A percentile compares a stretch with the other conserved stretches of the same genome.
These are phyloP conservation scores for Leucoma salicis DNA, from an alignment of 2,888 invertebrate genomes.

Conservation along the genomic window DNA sequence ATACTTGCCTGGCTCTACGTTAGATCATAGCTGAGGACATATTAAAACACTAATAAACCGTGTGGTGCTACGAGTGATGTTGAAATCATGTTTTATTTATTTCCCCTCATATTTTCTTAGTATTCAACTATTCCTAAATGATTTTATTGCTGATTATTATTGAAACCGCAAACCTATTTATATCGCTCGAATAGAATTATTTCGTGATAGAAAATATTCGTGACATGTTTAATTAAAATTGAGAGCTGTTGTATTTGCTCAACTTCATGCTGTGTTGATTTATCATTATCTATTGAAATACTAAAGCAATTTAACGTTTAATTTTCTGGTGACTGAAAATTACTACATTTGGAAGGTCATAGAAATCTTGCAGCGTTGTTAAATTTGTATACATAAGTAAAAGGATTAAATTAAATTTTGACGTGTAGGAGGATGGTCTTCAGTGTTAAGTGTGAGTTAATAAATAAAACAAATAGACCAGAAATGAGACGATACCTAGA, in stretches of 20 bases:
- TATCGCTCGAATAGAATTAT: not conserved
- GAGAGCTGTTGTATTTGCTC: conserved; percentile 33
- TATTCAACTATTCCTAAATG: too few relatives aligned
- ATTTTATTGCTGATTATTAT: too few relatives aligned
- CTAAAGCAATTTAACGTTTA: conserved; percentile 34
- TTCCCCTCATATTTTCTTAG: not conserved
- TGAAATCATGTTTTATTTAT: not conserved
- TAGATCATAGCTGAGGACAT: too few relatives aligned
- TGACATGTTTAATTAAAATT: conserved; percentile 22
- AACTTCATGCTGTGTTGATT: conserved; percentile 48
- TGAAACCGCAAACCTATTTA: not conserved
- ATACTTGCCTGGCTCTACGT: too few relatives aligned
- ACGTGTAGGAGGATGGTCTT: too few relatives aligned
- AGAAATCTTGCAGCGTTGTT: conserved; percentile 27
- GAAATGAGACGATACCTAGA: too few relatives aligned
- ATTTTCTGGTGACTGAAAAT: conserved; percentile 41
- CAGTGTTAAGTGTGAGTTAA: too few relatives aligned
- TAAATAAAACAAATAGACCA: too few relatives aligned
- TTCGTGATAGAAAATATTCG: conserved; percentile 5
- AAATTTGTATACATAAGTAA: not conserved
- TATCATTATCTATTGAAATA: conserved; percentile 32
- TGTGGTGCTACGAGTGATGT: not conserved
- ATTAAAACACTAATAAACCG: not conserved
- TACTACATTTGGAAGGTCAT: conserved; percentile 41
- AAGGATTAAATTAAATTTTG: too few relatives aligned